Evolutionary conservation across 1,140 invertebrate species (phyloP).

Genomic region (Gonatopus flavifemur): DNA sequence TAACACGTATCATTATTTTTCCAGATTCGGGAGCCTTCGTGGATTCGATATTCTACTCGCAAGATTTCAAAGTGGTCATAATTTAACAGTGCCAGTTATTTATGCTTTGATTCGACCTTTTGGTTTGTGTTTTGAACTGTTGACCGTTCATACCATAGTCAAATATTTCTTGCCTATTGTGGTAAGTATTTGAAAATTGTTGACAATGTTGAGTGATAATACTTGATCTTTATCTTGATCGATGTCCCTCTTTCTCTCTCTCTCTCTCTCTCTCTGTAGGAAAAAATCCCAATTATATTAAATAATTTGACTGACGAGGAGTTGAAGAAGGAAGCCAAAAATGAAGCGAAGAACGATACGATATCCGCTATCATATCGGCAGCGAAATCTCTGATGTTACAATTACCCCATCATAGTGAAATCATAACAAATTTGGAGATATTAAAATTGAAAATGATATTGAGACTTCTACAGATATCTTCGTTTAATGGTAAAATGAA

Average conservation of each 20-base stretch:
- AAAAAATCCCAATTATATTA: conserved; percentile 87
- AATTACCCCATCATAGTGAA: conserved; percentile 79
- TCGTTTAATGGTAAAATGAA: conserved; percentile 99
- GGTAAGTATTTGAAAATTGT: conserved; percentile 61
- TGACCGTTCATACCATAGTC: conserved; percentile 86
- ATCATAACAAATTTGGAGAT: conserved; percentile 89
- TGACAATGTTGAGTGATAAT: too few species aligned
- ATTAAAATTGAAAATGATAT: conserved; percentile 94
- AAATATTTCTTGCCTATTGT: conserved; percentile 93
- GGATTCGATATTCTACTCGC: conserved; percentile 89
- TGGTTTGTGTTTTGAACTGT: conserved; percentile 87
- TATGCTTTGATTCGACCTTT: conserved; percentile 87
- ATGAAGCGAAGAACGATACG: conserved; percentile 91
- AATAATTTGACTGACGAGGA: conserved; percentile 97
- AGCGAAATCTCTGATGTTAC: conserved; percentile 82
- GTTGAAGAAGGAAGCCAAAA: conserved; percentile 94
- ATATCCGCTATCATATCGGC: conserved; percentile 88
- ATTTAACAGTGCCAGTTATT: conserved; percentile 78
- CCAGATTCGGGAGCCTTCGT: conserved; percentile 80
- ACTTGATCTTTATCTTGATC: too few species aligned
- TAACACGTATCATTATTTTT: conserved; percentile 24
- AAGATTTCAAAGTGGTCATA: conserved; percentile 76
- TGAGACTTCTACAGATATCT: conserved; percentile 92
- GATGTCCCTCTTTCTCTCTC: too few species aligned
- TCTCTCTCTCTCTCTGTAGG: conserved; percentile 63